Evolutionary conservation across 2,113 vertebrate genomes (phyloP), one percentile per base, ranked within the genome.

Genomic region (Pagrus major): DNA sequence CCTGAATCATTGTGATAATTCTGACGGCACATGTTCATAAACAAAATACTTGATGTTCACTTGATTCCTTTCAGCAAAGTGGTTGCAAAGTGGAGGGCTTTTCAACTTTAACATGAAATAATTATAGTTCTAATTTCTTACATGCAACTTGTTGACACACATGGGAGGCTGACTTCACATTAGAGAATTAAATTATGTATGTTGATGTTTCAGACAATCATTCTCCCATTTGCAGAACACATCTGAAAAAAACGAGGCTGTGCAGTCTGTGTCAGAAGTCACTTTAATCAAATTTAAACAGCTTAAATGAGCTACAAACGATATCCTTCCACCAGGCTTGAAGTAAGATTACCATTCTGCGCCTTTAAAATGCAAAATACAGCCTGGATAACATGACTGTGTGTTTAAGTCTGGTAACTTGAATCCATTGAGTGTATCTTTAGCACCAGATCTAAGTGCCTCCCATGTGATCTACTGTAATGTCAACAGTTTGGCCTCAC

Each of bases 21-120:
- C 16, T 49, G n/a, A 52, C 42, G 14, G 49, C 5, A 37, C 20
- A 23, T 3, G n/a, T 52, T 9, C 16, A 54, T 6, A 14, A 4
- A 27, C 2, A 1, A 27, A 23, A 25, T 31, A 9, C 4, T 58
- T 41, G 8, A 54, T 44, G 18, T 31, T 63, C 9, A 27, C 23
- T 31, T 39, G 18, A 15, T 54, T 47, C 65, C 12, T 23, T 27
- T 10, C 6, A 39, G 8, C 12, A 60, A 25, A 65, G 29, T 25
- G n/a, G n/a, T n/a, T n/a, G 11, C 39, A 33, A 9, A n/a, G n/a
- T 46, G 11, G 18, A 23, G 16, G 63, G 25, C 75, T 82, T 80
- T 87, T 85, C 27, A 77, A 21, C 37, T 78, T 83, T 66, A 67
- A 60, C 29, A 29, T n/a, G n/a, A 31, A 59, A 65, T 59, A 0